Evolutionary conservation across 2,113 vertebrate genomes (phyloP), one percentile per base, ranked within the genome.

Genomic region (Leucoraja erinaceus): DNA sequence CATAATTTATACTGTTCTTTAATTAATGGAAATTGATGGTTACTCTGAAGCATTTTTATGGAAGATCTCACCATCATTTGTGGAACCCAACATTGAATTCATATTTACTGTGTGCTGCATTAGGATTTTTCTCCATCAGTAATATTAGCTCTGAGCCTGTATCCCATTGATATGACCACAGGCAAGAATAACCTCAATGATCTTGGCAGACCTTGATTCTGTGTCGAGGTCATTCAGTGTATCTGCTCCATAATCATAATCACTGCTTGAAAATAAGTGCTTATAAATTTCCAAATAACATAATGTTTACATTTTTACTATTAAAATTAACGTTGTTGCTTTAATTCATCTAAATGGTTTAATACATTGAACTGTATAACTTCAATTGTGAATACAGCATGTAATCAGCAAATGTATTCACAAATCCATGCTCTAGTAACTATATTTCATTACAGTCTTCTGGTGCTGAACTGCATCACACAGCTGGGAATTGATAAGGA

Each of bases 401-500:
- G 31, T 5, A 91, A 38, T 91, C 90, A 72, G 66, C 31, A 72
- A 91, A 72, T 91, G 22, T 12, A 74, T 74, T 74, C 68, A 74
- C 9, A 3, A 72, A 47, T 5, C 8, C 88, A 72, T 25, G 66
- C 10, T 72, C 20, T 33, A 70, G 31, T 25, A 25, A 68, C 7
- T 70, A 68, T 12, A 72, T 74, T 91, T 72, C 68, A 91, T 74
- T 74, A 74, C 22, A 38, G 63, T 70, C 86, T 54, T 47, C 66
- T 38, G 66, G 7, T 91, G 70, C 47, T 22, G 22, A 28, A 74
- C 14, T 38, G 63, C 20, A 28, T 22, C 1, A 72, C 90, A 74
- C 66, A 72, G 90, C 38, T 91, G 90, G 68, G 90, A 91, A 72
- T 25, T 91, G 90, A 91, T 91, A 38, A 91, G 68, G 33, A 91